Evolutionary conservation across 2,888 invertebrate species (phyloP).

Genomic region (Anoplius nigerrimus): DNA sequence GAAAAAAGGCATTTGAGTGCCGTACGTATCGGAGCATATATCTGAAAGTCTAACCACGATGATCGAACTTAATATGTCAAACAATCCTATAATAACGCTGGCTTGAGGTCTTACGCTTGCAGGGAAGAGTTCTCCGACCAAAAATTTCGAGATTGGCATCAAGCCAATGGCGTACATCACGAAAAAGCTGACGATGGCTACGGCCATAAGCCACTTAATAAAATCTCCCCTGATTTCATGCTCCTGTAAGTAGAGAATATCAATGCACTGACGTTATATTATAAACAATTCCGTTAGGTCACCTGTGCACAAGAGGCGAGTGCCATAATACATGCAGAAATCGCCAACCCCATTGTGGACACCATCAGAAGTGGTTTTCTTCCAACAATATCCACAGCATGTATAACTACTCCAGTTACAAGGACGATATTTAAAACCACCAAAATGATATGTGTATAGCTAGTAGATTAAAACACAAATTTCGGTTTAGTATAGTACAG

Average conservation of each 20-base stretch:
- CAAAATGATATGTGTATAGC: too few species aligned
- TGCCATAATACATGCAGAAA: too few species aligned
- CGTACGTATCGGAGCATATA: slow-evolving; percentile 14
- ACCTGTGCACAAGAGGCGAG: too few species aligned
- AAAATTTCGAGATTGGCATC: slow-evolving; percentile 26
- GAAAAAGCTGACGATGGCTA: slow-evolving; percentile 28
- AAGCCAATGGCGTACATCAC: slow-evolving; percentile 34
- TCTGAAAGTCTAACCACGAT: slow-evolving; percentile 30
- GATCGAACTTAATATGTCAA: slow-evolving; percentile 24
- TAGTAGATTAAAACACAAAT: too few species aligned
- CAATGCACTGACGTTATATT: too few species aligned
- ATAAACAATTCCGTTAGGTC: too few species aligned
- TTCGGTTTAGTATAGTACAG: too few species aligned
- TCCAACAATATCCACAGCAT: slow-evolving; percentile 45
- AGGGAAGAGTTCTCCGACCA: slow-evolving; percentile 35
- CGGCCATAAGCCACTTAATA: slow-evolving; percentile 35
- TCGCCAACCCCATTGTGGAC: slow-evolving; percentile 37
- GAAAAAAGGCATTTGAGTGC: slow-evolving; percentile 30
- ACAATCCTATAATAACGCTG: slow-evolving; percentile 15
- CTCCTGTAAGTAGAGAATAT: too few species aligned
- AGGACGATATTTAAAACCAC: too few species aligned
- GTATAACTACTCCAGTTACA: slow-evolving; percentile 31
- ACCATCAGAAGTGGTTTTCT: slow-evolving; percentile 44
- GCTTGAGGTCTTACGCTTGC: slow-evolving; percentile 32
- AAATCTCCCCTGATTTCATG: too few species aligned